Base-by-base conservation (phyloP, 2,888 invertebrate species). In the Hemaris fuciformis region DNA sequence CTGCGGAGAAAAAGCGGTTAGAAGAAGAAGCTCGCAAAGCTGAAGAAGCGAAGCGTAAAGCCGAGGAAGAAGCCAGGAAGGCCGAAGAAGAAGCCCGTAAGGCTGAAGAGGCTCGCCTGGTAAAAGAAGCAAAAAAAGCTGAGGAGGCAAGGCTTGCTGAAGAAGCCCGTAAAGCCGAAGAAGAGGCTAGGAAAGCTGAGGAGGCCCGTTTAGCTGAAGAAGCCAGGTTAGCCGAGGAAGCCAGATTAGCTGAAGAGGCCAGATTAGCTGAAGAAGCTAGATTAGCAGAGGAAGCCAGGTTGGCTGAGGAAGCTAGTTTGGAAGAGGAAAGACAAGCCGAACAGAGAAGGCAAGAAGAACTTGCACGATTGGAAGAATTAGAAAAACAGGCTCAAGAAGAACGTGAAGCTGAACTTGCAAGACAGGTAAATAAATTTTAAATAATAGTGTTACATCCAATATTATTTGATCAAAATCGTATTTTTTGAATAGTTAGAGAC, bases 341-440 rank as follows among this genome's bases (percentile, higher is more conserved):
- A 83, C 94, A 94, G 76, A 93, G 85, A 67, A 93, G 93, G 61
- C 93, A 94, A 72, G 93, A 93, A 67, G 94, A 93, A 76, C 85
- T 93, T 43, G 85, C 92, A 7, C 88, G 92, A 66, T 83, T 94
- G 66, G 94, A 93, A 72, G 94, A 94, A 76, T 84, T 94, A 45
- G 94, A 94, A 62, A 93, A 91, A 71, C 93, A 94, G 73, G 94
- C 94, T 0, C 93, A 94, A 75, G 94, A 94, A 75, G 94, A 94
- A 74, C 93, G 93, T 23, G 95, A 95, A 85, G 94, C 89, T 6
- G 95, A 95, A 77, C 91, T 95, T 68, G 95, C 95, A 58, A 90
- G 95, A 74, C 95, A 95, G 88, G 93, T 93, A 74, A 53, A 6
- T 0, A 27, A 2, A 18, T 27, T 3, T n/a, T 42, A 0, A 41